Evolutionary conservation across 1,140 invertebrate species (phyloP).

Genomic region (Vollenhovia emeryi): DNA sequence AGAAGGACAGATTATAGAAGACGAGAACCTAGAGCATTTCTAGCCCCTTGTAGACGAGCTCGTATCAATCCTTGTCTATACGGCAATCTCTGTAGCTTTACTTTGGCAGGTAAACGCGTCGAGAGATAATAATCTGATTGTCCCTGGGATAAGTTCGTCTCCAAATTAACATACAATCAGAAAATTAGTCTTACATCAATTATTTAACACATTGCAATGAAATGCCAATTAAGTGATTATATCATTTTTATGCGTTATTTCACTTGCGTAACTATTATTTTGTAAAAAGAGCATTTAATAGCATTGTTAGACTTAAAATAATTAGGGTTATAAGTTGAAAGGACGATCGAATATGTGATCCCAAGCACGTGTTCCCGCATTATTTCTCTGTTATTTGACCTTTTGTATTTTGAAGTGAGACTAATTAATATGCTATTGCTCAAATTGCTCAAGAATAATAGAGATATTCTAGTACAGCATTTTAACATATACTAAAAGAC

Average conservation of each 20-base stretch:
- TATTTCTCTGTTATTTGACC: too few species aligned
- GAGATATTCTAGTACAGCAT: too few species aligned
- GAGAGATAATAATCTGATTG: slow-evolving; percentile 92
- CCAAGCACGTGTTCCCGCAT: too few species aligned
- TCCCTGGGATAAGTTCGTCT: slow-evolving; percentile 90
- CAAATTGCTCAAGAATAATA: too few species aligned
- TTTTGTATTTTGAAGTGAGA: too few species aligned
- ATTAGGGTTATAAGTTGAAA: too few species aligned
- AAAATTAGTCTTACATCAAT: slow-evolving; percentile 22
- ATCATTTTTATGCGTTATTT: slow-evolving; percentile 3
- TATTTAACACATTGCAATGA: neutral
- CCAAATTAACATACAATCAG: slow-evolving; percentile 1
- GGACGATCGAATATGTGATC: too few species aligned
- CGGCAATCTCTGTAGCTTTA: slow-evolving; percentile 91
- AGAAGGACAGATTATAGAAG: too few species aligned
- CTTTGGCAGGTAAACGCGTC: slow-evolving; percentile 88
- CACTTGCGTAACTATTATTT: neutral
- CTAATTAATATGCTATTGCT: too few species aligned
- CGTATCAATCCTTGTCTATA: slow-evolving; percentile 93
- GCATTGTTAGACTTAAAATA: neutral
- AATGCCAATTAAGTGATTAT: neutral
- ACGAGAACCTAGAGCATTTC: slow-evolving; percentile 92
- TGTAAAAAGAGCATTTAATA: slow-evolving; percentile 3
- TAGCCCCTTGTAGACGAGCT: slow-evolving; percentile 93
- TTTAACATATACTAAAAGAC: too few species aligned